A percentile compares a stretch with the other conserved stretches of the same genome.
These are phyloP conservation scores for Masnerella sp. DNA, from an alignment of 2,888 invertebrate genomes.

Conservation along the genomic window DNA sequence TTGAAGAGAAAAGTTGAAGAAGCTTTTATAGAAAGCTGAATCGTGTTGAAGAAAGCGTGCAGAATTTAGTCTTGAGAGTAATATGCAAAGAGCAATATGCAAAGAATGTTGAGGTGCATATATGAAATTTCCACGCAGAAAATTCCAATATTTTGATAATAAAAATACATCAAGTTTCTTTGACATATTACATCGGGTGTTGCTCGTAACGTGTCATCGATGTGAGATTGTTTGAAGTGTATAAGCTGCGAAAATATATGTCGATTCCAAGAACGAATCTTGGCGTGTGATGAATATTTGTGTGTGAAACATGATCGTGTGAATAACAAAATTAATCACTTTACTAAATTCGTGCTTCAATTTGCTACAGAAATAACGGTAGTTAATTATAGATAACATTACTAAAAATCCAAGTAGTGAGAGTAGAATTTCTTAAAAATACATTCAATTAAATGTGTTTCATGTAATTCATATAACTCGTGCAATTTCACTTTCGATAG, in stretches of 20 bases:
- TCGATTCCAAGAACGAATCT: neutral
- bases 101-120: neutral
- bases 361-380: too few species aligned
- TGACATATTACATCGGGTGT: constrained; percentile 3
- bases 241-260: constrained; percentile 5
- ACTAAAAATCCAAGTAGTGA: too few species aligned
- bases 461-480: too few species aligned
- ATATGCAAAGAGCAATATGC: neutral
- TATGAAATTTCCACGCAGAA: too few species aligned
- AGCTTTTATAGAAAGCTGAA: constrained; percentile 21
- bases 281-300: constrained; percentile 1
- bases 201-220: too few species aligned
- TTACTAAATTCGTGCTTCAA: too few species aligned
- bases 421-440: too few species aligned
- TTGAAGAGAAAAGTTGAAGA: neutral
- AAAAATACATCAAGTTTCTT: constrained; percentile 11
- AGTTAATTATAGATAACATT: too few species aligned
- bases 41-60: constrained; percentile 25
- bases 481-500: too few species aligned
- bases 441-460: too few species aligned
- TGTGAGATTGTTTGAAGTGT: constrained; percentile 15
- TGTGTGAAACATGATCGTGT: constrained; percentile 1
- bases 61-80: constrained; percentile 6
- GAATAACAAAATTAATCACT: too few species aligned
- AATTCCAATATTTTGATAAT: neutral